phyloP scores from a whole-genome alignment of 1,140 invertebrate genomes.

The Microplitis demolitor region DNA sequence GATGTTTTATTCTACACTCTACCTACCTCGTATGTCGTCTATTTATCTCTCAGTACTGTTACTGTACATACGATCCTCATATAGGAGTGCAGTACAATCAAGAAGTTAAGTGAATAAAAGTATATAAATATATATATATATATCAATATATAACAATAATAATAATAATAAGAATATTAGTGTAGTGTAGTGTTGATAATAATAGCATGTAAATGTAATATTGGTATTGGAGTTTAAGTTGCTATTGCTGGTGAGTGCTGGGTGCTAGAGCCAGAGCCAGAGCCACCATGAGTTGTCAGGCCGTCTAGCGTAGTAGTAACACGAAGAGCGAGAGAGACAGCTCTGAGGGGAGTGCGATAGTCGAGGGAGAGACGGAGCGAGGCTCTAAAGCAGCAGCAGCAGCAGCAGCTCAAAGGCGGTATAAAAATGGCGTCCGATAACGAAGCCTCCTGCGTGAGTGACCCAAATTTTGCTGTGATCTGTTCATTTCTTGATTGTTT shows the following conservation, averaged over 20 bases:
- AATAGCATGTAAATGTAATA: not conserved
- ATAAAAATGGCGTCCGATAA: slow-evolving; percentile 81
- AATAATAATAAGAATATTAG: too few species aligned
- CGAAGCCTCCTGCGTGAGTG: slow-evolving; percentile 85
- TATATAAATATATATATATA: too few species aligned
- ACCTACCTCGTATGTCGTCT: too few species aligned
- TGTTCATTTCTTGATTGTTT: slow-evolving; percentile 92
- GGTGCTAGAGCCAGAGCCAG: too few species aligned
- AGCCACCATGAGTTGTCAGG: slow-evolving; percentile 35
- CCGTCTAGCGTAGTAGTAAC: slow-evolving; percentile 43
- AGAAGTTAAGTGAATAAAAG: too few species aligned
- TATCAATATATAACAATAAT: too few species aligned
- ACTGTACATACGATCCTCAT: too few species aligned
- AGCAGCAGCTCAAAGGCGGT: slow-evolving; percentile 32
- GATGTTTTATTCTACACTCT: too few species aligned
- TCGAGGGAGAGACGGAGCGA: not conserved
- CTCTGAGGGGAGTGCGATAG: not conserved
- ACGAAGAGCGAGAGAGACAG: slow-evolving; percentile 7
- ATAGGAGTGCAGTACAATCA: too few species aligned
- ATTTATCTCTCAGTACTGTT: too few species aligned
- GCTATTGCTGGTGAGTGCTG: too few species aligned
- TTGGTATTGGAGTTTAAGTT: not conserved
- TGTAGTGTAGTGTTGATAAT: not conserved
- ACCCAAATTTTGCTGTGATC: slow-evolving; percentile 95
- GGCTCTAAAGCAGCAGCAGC: not conserved